These are phyloP conservation scores for Glaucopsyche alexis DNA, from an alignment of 2,888 invertebrate genomes.

Conservation along the genomic window DNA sequence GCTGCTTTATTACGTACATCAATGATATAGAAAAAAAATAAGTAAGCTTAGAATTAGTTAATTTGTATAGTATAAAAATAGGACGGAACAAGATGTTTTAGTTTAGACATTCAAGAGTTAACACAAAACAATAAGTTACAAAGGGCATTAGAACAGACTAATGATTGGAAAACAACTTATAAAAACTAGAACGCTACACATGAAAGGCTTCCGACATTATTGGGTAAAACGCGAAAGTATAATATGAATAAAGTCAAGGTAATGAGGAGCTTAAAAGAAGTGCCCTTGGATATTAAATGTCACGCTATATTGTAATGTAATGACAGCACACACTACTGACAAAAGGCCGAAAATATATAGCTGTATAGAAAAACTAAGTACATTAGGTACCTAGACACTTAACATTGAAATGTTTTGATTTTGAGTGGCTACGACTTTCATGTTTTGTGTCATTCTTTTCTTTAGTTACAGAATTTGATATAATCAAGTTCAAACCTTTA, in stretches of 20 bases:
- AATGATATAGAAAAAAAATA: not conserved
- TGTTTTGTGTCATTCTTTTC: too few species aligned
- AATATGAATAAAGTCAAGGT: constrained; percentile 38
- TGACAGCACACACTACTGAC: constrained; percentile 2
- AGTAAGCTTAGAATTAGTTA: not conserved
- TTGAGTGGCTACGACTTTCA: too few species aligned
- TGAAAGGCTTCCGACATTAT: constrained; percentile 1
- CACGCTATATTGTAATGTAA: constrained; percentile 44
- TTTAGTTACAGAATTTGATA: too few species aligned
- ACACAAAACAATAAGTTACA: not conserved
- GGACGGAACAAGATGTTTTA: constrained; percentile 20
- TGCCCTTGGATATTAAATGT: constrained; percentile 41
- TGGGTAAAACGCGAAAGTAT: constrained; percentile 16
- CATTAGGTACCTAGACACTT: too few species aligned
- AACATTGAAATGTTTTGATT: not conserved
- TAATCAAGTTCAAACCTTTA: too few species aligned
- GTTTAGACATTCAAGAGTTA: not conserved
- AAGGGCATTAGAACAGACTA: not conserved
- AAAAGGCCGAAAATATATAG: not conserved
- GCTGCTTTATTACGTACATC: not conserved
- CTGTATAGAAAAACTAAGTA: not conserved
- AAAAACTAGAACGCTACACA: not conserved
- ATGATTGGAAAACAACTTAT: not conserved
- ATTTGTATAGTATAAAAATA: constrained; percentile 10
- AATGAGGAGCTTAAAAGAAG: constrained; percentile 34